These are phyloP conservation scores for Entomyzon cyanotis DNA, from an alignment of 2,113 vertebrate genomes.

Conservation along the genomic window DNA sequence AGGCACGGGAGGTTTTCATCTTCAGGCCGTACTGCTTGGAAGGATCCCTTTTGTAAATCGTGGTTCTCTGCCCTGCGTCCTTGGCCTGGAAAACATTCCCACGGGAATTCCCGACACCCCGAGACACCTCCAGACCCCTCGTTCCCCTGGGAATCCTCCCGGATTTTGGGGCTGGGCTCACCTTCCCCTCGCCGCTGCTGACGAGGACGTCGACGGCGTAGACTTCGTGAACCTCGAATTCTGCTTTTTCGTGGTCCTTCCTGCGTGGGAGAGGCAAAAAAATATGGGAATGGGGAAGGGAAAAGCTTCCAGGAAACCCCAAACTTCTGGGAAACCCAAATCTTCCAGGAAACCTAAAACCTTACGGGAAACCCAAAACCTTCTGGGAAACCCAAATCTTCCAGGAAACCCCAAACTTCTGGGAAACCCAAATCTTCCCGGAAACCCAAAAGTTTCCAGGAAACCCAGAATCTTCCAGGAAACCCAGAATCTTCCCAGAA, in stretches of 20 bases:
- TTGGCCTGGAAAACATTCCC: conserved; percentile 73
- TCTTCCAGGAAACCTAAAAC: neutral
- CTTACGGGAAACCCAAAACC: neutral
- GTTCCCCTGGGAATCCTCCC: neutral
- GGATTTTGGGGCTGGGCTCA: neutral
- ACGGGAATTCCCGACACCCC: fast-evolving
- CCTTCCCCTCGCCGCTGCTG: conserved; percentile 98
- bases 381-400: neutral
- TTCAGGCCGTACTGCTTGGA: conserved; percentile 96
- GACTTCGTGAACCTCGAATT: conserved; percentile 97
- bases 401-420: neutral
- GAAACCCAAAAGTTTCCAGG: neutral
- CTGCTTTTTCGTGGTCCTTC: conserved; percentile 98
- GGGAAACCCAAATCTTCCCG: too few relatives aligned
- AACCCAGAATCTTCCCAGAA: too few relatives aligned
- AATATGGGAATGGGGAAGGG: neutral
- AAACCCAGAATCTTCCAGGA: too few relatives aligned
- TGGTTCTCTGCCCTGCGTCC: conserved; percentile 94
- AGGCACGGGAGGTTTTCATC: conserved; percentile 97
- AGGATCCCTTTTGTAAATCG: conserved; percentile 96
- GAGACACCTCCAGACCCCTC: fast-evolving
- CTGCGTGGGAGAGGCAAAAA: conserved; percentile 54
- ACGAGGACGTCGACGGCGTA: conserved; percentile 96
- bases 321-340: too few relatives aligned
- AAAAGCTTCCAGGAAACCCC: neutral